Evolutionary conservation across 2,888 invertebrate species (phyloP), one percentile per base, ranked within the genome.

Genomic region (Dryobota labecula): DNA sequence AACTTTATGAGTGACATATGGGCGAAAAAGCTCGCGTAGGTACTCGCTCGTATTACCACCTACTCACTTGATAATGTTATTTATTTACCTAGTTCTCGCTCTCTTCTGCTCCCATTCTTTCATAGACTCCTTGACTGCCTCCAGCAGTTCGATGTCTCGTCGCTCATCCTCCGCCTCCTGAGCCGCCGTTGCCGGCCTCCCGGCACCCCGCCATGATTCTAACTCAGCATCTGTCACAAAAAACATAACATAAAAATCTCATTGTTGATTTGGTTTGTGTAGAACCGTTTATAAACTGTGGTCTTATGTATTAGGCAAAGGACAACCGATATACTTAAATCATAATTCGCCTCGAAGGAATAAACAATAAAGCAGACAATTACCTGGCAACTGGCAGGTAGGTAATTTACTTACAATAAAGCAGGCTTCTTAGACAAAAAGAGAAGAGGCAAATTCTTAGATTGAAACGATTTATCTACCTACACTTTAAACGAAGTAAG

Each of bases 131-230:
- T 97, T 96, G 54, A 98, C 97, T 18, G 98, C 98, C 56, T 96
- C 96, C 85, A 98, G 96, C 60, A 98, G 96, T 90, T 97, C 97
- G 2, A 96, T 96, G 90, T 98, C 98, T 87, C 97, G 96, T 30
- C 96, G 92, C 92, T 98, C 98, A 93, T 98, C 98, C 87, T 97
- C 94, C 36, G 96, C 96, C 92, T 98, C 98, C 92, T 97, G 97
- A 78, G 96, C 96, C 57, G 94, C 94, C 82, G 96, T 95, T 63
- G 96, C 96, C 91, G 96, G 96, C 79, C 94, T 94, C 70, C 95
- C 95, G 13, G 93, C 94, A 45, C 96, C 95, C 57, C 89, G 91
- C 96, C 95, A 95, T 91, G 96, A 77, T 67, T 94, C 90, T 90
- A 95, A 77, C 86, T 95, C 96, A 69, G 95, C 96, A 93, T 96